Evolutionary conservation across 2,888 invertebrate genomes (phyloP).

Genomic region (Cryptophagus acutangulus): DNA sequence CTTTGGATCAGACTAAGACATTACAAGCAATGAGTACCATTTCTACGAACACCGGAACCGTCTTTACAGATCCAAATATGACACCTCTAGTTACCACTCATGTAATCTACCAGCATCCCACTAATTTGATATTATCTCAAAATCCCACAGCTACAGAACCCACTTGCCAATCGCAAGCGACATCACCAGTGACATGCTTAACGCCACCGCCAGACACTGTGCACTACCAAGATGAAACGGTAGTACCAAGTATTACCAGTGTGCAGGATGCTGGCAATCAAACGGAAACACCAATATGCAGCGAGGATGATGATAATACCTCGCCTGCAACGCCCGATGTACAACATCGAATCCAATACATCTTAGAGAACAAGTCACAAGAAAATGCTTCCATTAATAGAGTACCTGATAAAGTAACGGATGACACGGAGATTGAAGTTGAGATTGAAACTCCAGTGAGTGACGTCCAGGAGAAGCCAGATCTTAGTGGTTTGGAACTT

Average conservation of each 20-base stretch:
- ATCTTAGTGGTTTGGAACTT: constrained; percentile 75
- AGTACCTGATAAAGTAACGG: constrained; percentile 6
- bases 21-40: constrained; percentile 43
- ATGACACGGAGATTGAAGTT: not conserved
- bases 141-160: constrained; percentile 33
- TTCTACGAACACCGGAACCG: constrained; percentile 42
- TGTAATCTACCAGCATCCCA: constrained; percentile 52
- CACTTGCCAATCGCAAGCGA: constrained; percentile 48
- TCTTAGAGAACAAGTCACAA: constrained; percentile 11
- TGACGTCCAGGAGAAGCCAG: constrained; percentile 48
- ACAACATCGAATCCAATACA: constrained; percentile 18
- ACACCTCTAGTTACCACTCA: constrained; percentile 55
- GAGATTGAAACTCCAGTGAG: constrained; percentile 10
- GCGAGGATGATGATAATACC: constrained; percentile 56
- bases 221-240: constrained; percentile 43
- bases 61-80: constrained; percentile 50
- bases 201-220: constrained; percentile 57
- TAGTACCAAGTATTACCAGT: too few species aligned
- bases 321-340: constrained; percentile 37
- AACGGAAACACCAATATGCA: constrained; percentile 68
- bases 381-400: constrained; percentile 7
- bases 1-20: constrained; percentile 46
- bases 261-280: constrained; percentile 83
- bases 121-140: constrained; percentile 44
- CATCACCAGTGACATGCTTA: constrained; percentile 53